Conservation (phyloP, 1,140 invertebrate species). For the Dendroctonus valens region DNA sequence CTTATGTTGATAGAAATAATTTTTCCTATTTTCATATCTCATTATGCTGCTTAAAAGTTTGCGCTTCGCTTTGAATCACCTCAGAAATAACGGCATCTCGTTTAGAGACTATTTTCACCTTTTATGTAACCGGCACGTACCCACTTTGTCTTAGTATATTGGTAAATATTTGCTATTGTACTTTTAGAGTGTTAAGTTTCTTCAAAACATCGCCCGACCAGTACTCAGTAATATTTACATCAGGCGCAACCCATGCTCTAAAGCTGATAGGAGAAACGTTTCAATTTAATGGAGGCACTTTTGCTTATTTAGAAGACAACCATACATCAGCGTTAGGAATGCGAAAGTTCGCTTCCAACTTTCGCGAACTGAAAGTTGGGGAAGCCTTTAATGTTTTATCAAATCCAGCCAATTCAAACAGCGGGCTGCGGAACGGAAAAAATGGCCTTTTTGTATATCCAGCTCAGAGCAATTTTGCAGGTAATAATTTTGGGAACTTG, state of each 20-base stretch:
- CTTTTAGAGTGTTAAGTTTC: constrained; percentile 72
- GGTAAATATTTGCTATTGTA: background rate
- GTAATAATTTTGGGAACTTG: constrained; percentile 15
- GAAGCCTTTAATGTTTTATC: constrained; percentile 42
- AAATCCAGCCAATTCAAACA: constrained; percentile 4
- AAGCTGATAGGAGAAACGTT: constrained; percentile 85
- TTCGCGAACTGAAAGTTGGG: constrained; percentile 42
- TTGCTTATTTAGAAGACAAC: constrained; percentile 85
- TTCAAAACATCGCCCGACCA: constrained; percentile 80
- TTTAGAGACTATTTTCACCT: background rate
- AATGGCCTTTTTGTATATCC: constrained; percentile 83
- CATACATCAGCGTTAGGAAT: constrained; percentile 85
- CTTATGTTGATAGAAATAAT: no score
- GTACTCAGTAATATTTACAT: constrained; percentile 89
- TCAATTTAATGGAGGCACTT: constrained; percentile 57
- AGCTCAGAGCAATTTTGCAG: constrained; percentile 86
- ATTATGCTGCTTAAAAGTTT: no score
- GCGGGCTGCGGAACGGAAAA: constrained; percentile 16
- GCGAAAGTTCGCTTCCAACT: constrained; percentile 58
- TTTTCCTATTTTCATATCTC: no score
- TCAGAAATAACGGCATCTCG: background rate
- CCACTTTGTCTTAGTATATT: background rate
- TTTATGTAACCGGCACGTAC: background rate
- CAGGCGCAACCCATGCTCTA: constrained; percentile 80
- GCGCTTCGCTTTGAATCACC: no score